Conservation (phyloP, 2,888 invertebrate genomes). For the Perithous albicinctus region DNA sequence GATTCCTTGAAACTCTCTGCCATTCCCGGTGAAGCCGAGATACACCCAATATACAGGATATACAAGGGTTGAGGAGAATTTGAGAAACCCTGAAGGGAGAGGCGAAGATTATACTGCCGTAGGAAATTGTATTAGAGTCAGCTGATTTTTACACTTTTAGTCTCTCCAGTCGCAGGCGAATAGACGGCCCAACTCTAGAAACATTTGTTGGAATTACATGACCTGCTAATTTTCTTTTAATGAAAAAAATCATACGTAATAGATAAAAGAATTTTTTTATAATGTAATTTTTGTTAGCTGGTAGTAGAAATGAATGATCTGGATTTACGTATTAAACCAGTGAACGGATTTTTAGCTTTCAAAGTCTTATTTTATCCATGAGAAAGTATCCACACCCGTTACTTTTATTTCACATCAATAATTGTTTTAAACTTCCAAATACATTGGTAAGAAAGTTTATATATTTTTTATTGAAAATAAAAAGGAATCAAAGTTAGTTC, state of each 20-base stretch:
- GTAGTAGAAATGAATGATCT: too few species aligned
- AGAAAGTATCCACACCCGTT: too few species aligned
- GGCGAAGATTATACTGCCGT: conserved; percentile 41
- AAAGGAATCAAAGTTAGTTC: too few species aligned
- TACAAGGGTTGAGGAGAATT: conserved; percentile 39
- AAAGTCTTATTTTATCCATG: too few species aligned
- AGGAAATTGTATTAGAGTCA: conserved; percentile 61
- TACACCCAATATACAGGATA: conserved; percentile 25
- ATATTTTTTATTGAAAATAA: too few species aligned
- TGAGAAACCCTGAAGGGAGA: neutral
- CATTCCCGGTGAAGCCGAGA: conserved; percentile 9
- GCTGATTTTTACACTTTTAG: conserved; percentile 36
- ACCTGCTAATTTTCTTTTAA: neutral
- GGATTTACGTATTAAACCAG: too few species aligned
- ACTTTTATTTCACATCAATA: too few species aligned
- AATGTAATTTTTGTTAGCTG: too few species aligned
- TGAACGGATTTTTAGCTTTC: too few species aligned
- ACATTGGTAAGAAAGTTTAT: too few species aligned
- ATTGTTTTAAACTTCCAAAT: too few species aligned
- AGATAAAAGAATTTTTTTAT: neutral
- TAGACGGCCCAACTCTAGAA: neutral
- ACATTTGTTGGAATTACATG: neutral
- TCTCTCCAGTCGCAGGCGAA: neutral
- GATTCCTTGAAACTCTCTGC: conserved; percentile 50
- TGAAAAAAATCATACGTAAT: neutral